These are phyloP conservation scores for Clepsis dumicolana DNA, from an alignment of 2,888 invertebrate species.

Conservation along the genomic window DNA sequence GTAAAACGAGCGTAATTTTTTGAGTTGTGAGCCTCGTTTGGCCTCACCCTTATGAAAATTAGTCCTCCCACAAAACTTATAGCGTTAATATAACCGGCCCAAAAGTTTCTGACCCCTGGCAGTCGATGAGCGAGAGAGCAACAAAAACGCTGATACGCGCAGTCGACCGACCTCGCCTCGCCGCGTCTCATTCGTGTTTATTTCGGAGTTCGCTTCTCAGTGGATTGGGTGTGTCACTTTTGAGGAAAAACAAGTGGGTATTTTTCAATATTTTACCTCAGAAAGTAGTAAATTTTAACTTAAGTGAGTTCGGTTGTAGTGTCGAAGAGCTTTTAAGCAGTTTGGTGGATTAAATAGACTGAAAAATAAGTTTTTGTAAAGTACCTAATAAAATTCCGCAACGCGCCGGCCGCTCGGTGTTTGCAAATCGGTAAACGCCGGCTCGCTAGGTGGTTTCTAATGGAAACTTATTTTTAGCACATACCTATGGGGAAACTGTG, in stretches of 20 bases:
- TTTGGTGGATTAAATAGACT: background rate
- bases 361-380: conserved; percentile 31
- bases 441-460: conserved; percentile 57
- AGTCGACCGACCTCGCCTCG: conserved; percentile 68
- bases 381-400: conserved; percentile 28
- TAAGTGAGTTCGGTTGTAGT: conserved; percentile 23
- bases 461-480: conserved; percentile 72
- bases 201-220: conserved; percentile 72
- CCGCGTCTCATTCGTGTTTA: conserved; percentile 68
- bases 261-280: conserved; percentile 22
- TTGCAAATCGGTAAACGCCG: conserved; percentile 65
- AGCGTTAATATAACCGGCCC: conserved; percentile 1
- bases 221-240: conserved; percentile 76
- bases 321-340: background rate
- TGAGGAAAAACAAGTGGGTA: conserved; percentile 71
- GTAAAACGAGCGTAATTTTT: no score
- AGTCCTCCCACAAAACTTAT: background rate
- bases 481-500: conserved; percentile 53
- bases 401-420: conserved; percentile 49
- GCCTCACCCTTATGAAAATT: no score
- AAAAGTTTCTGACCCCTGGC: conserved; percentile 62
- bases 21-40: no score
- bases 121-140: conserved; percentile 71
- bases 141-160: conserved; percentile 66
- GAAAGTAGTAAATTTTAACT: background rate